Evolutionary conservation across 2,888 invertebrate genomes (phyloP).

Genomic region (Heliothis peltigera): DNA sequence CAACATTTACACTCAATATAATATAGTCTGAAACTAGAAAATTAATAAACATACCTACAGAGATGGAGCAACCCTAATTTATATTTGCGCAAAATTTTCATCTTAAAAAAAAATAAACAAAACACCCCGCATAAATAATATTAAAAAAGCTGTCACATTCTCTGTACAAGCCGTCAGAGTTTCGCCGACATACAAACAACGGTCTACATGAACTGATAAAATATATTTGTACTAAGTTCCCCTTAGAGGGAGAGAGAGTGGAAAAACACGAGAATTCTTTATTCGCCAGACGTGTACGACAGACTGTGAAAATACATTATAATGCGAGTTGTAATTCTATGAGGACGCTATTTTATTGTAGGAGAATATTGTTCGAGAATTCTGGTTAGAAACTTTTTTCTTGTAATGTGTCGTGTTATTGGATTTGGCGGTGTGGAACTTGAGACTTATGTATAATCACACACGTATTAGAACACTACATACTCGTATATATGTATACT

Average conservation of each 20-base stretch:
- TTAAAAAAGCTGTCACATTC: background rate
- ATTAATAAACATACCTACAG: no score
- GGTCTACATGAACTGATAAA: background rate
- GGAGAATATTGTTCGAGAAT: background rate
- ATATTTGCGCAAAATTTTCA: no score
- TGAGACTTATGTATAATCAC: background rate
- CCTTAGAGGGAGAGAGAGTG: background rate
- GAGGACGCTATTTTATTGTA: background rate
- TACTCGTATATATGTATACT: no score
- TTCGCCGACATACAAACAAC: slow-evolving; percentile 1
- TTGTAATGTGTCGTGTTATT: background rate
- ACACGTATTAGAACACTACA: no score
- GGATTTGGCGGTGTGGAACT: background rate
- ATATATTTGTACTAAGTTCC: slow-evolving; percentile 2
- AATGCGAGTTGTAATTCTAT: background rate
- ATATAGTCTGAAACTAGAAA: no score
- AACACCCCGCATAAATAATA: background rate
- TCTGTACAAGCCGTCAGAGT: background rate
- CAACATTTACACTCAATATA: no score
- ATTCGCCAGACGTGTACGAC: slow-evolving; percentile 23
- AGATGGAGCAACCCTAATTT: no score
- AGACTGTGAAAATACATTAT: slow-evolving; percentile 12
- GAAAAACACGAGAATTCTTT: slow-evolving; percentile 36
- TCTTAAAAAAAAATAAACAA: background rate
- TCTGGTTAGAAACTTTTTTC: background rate